Base-by-base conservation (phyloP, 1,140 invertebrate species). In the Polypedilum pembai region DNA sequence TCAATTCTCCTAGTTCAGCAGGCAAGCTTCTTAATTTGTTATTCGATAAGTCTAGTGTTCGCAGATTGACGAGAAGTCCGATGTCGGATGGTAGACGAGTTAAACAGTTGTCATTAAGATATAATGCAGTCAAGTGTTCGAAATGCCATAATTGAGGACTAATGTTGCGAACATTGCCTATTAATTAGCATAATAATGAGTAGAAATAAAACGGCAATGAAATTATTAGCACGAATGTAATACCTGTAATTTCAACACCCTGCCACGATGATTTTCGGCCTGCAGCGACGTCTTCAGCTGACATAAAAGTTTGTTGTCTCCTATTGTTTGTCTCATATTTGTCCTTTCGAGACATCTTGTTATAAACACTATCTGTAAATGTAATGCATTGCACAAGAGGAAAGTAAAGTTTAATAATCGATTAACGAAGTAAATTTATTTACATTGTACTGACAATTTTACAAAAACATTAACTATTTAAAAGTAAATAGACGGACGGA, bases 11-110 rank as follows among this genome's bases (percentile, higher is more conserved):
- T 69, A 99, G 87, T 86, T 98, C 96, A 72, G 95, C 88, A 76
- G 98, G 98, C 79, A 99, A 84, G 82, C 90, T 93, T 76, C 94
- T 87, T 75, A 99, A 85, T 85, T 98, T 98, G 84, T 98, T 98
- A 82, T 89, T 91, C 77, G 95, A 98, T 76, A 98, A 83, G 85
- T 99, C 97, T 74, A 99, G 85, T 75, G 91, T 89, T 77, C 90
- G 89, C 76, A 99, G 86, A 83, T 94, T 93, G 76, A 86, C 84
- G 74, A 99, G 86, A 78, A 88, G 88, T 78, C 88, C 89, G 77
- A 99, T 95, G 80, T 98, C 95, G 41, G 91, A 82, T 72, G 96
- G 95, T 81, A 98, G 86, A 78, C 93, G 88, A 78, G 91, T 88
- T 77, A 98, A 86, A 80, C 89, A 90, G 85, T 98, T 98, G 86